phyloP scores from a whole-genome alignment of 2,888 invertebrate genomes.

The Lycia hirtaria region DNA sequence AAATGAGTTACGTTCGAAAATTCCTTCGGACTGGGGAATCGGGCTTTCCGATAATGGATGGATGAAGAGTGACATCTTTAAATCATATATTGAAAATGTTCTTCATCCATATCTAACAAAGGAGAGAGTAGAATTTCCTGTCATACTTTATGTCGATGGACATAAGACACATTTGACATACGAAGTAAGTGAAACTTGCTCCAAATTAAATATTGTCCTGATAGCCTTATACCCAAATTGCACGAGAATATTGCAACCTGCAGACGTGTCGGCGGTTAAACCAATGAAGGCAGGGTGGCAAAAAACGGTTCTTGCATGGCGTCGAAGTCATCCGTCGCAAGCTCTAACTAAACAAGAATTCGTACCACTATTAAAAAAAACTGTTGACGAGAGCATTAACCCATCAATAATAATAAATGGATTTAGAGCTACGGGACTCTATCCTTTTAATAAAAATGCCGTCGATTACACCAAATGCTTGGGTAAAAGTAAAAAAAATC shows the following conservation, averaged over 20 bases:
- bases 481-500: background rate
- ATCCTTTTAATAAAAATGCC: slow-evolving; percentile 10
- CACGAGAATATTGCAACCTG: slow-evolving; percentile 18
- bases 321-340: slow-evolving; percentile 2
- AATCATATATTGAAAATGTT: background rate
- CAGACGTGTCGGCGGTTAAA: slow-evolving; percentile 13
- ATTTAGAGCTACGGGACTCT: slow-evolving; percentile 18
- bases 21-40: slow-evolving; percentile 1
- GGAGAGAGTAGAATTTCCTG: slow-evolving; percentile 1
- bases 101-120: background rate
- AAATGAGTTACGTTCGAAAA: slow-evolving; percentile 2
- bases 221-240: slow-evolving; percentile 20
- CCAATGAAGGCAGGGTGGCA: slow-evolving; percentile 21
- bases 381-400: slow-evolving; percentile 1
- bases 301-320: slow-evolving; percentile 15
- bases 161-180: slow-evolving; percentile 18
- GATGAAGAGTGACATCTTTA: slow-evolving; percentile 12
- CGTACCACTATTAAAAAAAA: slow-evolving; percentile 20
- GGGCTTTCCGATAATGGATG: slow-evolving; percentile 15
- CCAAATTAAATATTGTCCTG: slow-evolving; percentile 8
- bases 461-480: slow-evolving; percentile 22
- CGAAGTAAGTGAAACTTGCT: slow-evolving; percentile 12
- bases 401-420: slow-evolving; percentile 16
- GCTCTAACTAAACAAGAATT: slow-evolving; percentile 7
- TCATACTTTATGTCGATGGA: slow-evolving; percentile 17